These are phyloP conservation scores for Plutomurus gul DNA, from an alignment of 1,140 invertebrate genomes.

Conservation along the genomic window DNA sequence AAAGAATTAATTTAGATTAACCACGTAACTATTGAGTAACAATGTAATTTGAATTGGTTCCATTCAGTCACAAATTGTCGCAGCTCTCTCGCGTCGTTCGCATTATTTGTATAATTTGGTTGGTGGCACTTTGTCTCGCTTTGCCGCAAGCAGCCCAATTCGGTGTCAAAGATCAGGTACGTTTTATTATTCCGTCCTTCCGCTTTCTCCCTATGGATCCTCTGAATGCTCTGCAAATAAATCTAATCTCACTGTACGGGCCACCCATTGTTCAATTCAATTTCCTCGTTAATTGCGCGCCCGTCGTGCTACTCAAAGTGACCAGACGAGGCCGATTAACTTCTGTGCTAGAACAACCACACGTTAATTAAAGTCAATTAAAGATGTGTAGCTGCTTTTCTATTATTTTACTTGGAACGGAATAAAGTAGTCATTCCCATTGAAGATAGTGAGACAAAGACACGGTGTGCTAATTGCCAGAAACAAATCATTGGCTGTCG, in stretches of 20 bases:
- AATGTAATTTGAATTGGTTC: constrained; percentile 1
- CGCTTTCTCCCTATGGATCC: neutral
- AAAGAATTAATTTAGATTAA: too few relatives aligned
- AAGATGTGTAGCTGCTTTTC: neutral
- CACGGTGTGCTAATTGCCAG: neutral
- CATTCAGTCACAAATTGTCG: constrained; percentile 50
- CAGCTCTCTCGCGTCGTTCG: constrained; percentile 65
- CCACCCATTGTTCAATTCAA: too few relatives aligned
- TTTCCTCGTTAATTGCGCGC: too few relatives aligned
- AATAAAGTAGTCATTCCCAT: neutral
- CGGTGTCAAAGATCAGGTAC: constrained; percentile 56
- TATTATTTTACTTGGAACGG: neutral
- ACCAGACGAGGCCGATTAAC: neutral
- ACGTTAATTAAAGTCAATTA: neutral
- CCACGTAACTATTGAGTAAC: too few relatives aligned
- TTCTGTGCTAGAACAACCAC: neutral
- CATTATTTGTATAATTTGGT: constrained; percentile 66
- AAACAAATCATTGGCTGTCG: constrained; percentile 25
- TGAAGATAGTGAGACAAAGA: neutral
- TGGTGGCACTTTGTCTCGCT: constrained; percentile 68
- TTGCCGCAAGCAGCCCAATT: constrained; percentile 68
- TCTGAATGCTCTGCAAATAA: too few relatives aligned
- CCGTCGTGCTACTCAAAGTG: neutral
- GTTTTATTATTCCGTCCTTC: neutral
- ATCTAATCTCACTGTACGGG: neutral